phyloP scores from a whole-genome alignment of 64 coral and sea anemone species.

The Porites lutea region DNA sequence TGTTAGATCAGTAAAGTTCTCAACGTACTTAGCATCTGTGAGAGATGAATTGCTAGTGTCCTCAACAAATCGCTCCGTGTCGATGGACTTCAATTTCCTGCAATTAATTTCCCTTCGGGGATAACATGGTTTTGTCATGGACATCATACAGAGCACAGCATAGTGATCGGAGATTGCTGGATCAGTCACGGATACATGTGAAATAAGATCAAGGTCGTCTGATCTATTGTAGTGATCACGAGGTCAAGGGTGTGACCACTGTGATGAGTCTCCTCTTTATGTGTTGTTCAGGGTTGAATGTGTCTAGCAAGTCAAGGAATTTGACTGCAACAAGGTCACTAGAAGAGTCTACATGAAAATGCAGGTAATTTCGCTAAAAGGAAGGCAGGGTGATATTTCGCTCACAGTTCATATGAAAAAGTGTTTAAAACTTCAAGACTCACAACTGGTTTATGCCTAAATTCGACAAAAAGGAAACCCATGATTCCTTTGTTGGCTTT shows the following conservation, averaged over 20 bases:
- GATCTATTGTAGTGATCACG: constrained; percentile 5
- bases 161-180: not conserved
- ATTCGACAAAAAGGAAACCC: too few species aligned
- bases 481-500: too few species aligned
- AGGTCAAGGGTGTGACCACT: constrained; percentile 36
- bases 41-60: not conserved
- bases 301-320: constrained; percentile 22
- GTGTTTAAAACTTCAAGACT: too few species aligned
- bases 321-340: not conserved
- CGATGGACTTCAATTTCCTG: too few species aligned
- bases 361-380: not conserved
- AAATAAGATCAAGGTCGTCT: constrained; percentile 16
- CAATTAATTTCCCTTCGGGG: not conserved
- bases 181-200: constrained; percentile 1
- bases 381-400: too few species aligned
- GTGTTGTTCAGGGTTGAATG: constrained; percentile 47
- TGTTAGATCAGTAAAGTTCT: not conserved
- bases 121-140: not conserved
- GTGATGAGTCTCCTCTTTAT: constrained; percentile 23
- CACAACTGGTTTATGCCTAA: too few species aligned
- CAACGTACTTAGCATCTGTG: too few species aligned
- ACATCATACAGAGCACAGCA: not conserved
- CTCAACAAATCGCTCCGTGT: not conserved
- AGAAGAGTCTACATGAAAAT: not conserved
- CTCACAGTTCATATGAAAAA: too few species aligned